These are phyloP conservation scores for Pachyseris speciosa DNA, from an alignment of 64 coral and sea anemone species.

Conservation along the genomic window DNA sequence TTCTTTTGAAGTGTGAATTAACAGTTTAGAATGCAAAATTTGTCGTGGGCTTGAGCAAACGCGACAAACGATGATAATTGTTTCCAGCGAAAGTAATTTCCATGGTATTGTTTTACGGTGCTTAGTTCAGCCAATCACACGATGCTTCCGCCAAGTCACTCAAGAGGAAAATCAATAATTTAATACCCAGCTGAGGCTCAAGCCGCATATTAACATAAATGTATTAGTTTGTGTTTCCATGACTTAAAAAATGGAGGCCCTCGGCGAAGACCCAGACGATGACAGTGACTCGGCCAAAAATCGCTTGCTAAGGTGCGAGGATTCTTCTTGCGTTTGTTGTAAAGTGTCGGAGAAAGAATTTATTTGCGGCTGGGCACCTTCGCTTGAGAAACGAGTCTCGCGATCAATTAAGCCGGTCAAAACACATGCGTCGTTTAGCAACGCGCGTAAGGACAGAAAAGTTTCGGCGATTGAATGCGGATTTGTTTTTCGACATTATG, in stretches of 20 bases:
- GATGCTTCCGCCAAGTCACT: background rate
- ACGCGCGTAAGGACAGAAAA: slow-evolving; percentile 44
- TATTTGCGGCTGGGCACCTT: slow-evolving; percentile 68
- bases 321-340: slow-evolving; percentile 71
- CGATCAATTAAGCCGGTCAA: slow-evolving; percentile 26
- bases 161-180: slow-evolving; percentile 33
- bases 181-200: background rate
- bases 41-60: background rate
- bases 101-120: slow-evolving; percentile 1
- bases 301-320: slow-evolving; percentile 23
- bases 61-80: background rate
- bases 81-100: slow-evolving; percentile 12
- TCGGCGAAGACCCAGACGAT: slow-evolving; percentile 35
- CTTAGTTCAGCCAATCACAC: slow-evolving; percentile 13
- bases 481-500: slow-evolving; percentile 93
- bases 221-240: slow-evolving; percentile 1
- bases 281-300: slow-evolving; percentile 52
- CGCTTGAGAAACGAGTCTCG: slow-evolving; percentile 39
- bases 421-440: slow-evolving; percentile 80
- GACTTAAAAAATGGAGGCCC: slow-evolving; percentile 10
- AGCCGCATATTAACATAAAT: slow-evolving; percentile 34
- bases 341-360: slow-evolving; percentile 31
- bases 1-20: slow-evolving; percentile 1
- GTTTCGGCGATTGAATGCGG: slow-evolving; percentile 35
- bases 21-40: background rate